phyloP scores from a whole-genome alignment of 2,113 vertebrate genomes.

The Parotia lawesii region DNA sequence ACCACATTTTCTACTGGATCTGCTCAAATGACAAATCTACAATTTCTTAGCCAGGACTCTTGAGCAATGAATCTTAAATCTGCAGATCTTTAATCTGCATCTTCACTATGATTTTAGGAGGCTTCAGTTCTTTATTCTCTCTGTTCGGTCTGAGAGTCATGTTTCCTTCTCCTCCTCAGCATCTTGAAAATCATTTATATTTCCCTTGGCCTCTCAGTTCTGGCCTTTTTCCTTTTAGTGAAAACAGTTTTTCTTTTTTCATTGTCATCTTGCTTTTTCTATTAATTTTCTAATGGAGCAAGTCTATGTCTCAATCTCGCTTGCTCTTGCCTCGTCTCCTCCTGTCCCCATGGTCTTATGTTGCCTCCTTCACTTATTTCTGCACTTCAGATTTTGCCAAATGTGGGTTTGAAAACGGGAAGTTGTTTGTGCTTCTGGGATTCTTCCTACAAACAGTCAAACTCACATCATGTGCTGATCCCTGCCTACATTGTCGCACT shows the following conservation, averaged over 20 bases:
- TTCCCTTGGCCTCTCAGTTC: neutral
- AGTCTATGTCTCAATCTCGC: neutral
- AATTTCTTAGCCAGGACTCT: neutral
- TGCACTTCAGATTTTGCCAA: neutral
- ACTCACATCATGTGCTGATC: neutral
- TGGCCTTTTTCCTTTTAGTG: neutral
- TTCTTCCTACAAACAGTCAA: neutral
- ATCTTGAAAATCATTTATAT: neutral
- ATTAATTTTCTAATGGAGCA: neutral
- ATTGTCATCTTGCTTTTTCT: neutral
- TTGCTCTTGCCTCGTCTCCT: neutral
- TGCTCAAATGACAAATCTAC: neutral
- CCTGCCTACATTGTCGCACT: neutral
- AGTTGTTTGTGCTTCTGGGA: neutral
- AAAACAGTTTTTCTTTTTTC: neutral
- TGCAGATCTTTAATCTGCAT: neutral
- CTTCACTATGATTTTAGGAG: neutral
- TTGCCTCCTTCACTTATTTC: neutral
- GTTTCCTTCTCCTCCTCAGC: neutral
- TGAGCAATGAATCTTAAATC: neutral
- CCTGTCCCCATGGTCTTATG: neutral
- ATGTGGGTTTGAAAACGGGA: neutral
- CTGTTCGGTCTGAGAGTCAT: neutral
- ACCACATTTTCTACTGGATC: neutral
- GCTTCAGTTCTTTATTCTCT: neutral